These are phyloP conservation scores for Acanthopagrus latus DNA, from an alignment of 2,797 vertebrate genomes.

Conservation along the genomic window DNA sequence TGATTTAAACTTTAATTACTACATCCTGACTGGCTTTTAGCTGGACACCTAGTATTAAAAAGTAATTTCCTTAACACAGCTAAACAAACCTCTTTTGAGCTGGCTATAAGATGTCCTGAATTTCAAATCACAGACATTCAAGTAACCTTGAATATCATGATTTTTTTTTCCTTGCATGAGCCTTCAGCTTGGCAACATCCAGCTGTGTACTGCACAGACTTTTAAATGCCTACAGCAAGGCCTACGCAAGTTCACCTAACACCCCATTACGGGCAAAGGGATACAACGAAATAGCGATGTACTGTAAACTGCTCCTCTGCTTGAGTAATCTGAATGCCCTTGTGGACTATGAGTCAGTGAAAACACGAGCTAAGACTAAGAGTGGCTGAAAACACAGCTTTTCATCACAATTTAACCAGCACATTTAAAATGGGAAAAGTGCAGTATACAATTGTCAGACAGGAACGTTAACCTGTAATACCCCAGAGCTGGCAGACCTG, in stretches of 20 bases:
- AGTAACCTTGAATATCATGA: conserved; percentile 21
- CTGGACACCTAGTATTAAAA: conserved; percentile 24
- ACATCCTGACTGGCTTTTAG: conserved; percentile 14
- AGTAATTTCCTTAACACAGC: conserved; percentile 7
- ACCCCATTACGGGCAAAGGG: conserved; percentile 29
- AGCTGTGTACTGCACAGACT: conserved; percentile 38
- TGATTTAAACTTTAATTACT: conserved; percentile 12
- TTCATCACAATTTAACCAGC: conserved; percentile 13
- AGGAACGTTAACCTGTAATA: conserved; percentile 5
- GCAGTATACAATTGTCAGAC: background rate
- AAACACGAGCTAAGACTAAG: conserved; percentile 24
- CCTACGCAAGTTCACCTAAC: conserved; percentile 56
- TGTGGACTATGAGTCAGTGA: conserved; percentile 40
- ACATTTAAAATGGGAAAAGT: conserved; percentile 18
- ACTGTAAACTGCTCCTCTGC: conserved; percentile 23
- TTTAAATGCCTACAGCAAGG: conserved; percentile 48
- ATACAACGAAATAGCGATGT: conserved; percentile 30
- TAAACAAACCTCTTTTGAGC: conserved; percentile 22
- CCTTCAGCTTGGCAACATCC: conserved; percentile 20
- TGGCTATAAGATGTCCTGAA: conserved; percentile 13
- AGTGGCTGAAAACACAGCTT: conserved; percentile 16
- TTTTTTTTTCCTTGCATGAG: conserved; percentile 11
- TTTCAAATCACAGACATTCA: conserved; percentile 42
- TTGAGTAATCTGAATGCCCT: conserved; percentile 45
- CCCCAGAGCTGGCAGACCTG: background rate